Evolutionary conservation across 2,113 vertebrate species (phyloP).

Genomic region (Osmerus eperlanus): DNA sequence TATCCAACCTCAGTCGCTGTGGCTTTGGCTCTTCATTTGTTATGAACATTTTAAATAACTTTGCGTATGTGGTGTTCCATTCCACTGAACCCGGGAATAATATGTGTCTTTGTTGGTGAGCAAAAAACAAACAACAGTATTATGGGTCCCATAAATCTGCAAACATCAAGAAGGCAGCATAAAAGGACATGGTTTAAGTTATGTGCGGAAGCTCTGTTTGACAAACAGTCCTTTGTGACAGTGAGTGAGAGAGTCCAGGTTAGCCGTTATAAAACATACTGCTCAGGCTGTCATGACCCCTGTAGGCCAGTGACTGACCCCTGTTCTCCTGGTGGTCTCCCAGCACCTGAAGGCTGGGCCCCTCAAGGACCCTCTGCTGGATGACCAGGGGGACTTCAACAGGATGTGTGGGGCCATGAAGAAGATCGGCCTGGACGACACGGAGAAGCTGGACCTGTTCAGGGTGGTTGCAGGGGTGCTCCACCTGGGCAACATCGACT

Average conservation of each 20-base stretch:
- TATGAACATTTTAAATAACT: no score
- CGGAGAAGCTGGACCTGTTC: conserved; percentile 94
- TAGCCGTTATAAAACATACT: no score
- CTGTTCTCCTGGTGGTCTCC: conserved; percentile 31
- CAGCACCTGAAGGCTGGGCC: conserved; percentile 89
- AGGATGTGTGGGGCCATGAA: conserved; percentile 96
- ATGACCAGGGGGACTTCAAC: conserved; percentile 91
- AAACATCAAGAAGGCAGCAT: no score
- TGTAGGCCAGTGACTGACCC: not conserved
- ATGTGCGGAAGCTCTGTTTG: no score
- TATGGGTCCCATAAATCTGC: no score
- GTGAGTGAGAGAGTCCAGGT: not conserved
- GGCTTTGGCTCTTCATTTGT: no score
- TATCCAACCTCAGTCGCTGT: no score
- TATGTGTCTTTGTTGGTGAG: no score
- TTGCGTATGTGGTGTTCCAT: no score
- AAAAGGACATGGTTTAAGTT: no score
- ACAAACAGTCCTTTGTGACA: not conserved
- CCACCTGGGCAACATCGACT: conserved; percentile 95
- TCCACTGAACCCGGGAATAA: no score
- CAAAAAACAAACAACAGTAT: no score
- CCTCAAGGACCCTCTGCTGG: conserved; percentile 92
- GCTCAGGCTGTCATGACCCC: not conserved
- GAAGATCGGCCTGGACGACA: conserved; percentile 92
- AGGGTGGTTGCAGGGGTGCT: conserved; percentile 94